Evolutionary conservation across 64 coral and sea anemone species (phyloP).

Genomic region (Pocillopora verrucosa): DNA sequence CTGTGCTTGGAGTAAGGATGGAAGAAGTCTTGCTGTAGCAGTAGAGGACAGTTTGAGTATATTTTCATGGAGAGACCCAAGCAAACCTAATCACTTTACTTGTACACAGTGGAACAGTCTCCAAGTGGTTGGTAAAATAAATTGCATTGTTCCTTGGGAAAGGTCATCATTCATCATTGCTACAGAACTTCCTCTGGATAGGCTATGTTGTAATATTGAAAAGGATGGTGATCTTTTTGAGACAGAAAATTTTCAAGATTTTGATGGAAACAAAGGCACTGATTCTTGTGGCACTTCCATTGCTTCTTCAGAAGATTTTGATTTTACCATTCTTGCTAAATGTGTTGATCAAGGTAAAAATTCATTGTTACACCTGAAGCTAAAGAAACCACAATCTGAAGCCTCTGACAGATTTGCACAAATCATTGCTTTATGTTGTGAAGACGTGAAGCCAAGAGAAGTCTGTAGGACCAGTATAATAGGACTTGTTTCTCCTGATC

Average conservation of each 20-base stretch:
- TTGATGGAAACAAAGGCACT: not conserved
- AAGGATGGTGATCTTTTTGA: constrained; percentile 25
- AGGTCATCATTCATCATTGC: constrained; percentile 1
- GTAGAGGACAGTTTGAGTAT: constrained; percentile 2
- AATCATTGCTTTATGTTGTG: constrained; percentile 2
- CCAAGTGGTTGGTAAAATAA: not conserved
- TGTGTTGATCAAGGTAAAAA: not conserved
- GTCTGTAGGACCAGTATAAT: not conserved
- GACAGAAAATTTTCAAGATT: not conserved
- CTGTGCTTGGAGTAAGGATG: constrained; percentile 29
- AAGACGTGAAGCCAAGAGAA: not conserved
- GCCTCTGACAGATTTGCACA: not conserved
- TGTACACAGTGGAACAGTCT: constrained; percentile 34
- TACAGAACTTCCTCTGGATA: constrained; percentile 30
- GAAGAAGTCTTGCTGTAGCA: constrained; percentile 4
- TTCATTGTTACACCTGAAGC: constrained; percentile 22
- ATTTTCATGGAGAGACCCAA: constrained; percentile 21
- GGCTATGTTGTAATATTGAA: not conserved
- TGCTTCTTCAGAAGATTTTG: not conserved
- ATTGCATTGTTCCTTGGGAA: constrained; percentile 21
- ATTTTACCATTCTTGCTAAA: not conserved
- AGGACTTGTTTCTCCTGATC: constrained; percentile 36
- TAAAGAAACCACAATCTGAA: not conserved
- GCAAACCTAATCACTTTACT: constrained; percentile 14
- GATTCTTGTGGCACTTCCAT: not conserved